Percentiles rank a stretch among this genome's conserved stretches.
Conservation (phyloP, 2,113 vertebrate species). For the Coptodon bakossiorum region DNA sequence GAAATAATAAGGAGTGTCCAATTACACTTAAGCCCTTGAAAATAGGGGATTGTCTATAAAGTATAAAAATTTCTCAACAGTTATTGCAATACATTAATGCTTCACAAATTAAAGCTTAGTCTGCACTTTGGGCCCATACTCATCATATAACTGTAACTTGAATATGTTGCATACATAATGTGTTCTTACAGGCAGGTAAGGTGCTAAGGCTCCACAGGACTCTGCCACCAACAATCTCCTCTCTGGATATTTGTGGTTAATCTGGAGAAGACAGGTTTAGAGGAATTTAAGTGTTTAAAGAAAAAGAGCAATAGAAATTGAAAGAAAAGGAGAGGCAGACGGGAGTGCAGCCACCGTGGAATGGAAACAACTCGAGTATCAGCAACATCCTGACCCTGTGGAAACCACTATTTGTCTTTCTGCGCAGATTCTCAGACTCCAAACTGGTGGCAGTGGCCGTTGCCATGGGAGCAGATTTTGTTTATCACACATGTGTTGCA, state of each 20-base stretch:
- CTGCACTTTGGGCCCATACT: not conserved
- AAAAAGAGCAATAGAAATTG: not conserved
- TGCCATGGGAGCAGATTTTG: constrained; percentile 4
- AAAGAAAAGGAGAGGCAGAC: constrained; percentile 4
- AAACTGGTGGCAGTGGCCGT: constrained; percentile 23
- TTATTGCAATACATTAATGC: not conserved
- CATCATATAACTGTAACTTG: not conserved
- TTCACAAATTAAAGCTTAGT: not conserved
- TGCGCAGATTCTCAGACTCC: constrained; percentile 47
- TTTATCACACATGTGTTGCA: constrained; percentile 6
- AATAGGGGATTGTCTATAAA: not conserved
- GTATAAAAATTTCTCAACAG: not conserved
- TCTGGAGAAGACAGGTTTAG: constrained; percentile 68
- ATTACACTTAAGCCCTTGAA: not conserved
- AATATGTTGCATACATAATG: not conserved
- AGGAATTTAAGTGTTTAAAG: not conserved
- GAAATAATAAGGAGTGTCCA: not conserved
- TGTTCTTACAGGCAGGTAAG: constrained; percentile 92
- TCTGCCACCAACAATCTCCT: constrained; percentile 94
- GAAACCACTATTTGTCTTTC: constrained; percentile 49
- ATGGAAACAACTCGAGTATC: constrained; percentile 51
- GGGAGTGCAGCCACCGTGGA: constrained; percentile 38
- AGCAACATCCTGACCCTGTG: constrained; percentile 63
- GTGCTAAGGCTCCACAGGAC: constrained; percentile 94
- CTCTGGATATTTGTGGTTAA: constrained; percentile 99